Evolutionary conservation across 2,888 invertebrate species (phyloP), one percentile per base, ranked within the genome.

Genomic region (Blera fallax): DNA sequence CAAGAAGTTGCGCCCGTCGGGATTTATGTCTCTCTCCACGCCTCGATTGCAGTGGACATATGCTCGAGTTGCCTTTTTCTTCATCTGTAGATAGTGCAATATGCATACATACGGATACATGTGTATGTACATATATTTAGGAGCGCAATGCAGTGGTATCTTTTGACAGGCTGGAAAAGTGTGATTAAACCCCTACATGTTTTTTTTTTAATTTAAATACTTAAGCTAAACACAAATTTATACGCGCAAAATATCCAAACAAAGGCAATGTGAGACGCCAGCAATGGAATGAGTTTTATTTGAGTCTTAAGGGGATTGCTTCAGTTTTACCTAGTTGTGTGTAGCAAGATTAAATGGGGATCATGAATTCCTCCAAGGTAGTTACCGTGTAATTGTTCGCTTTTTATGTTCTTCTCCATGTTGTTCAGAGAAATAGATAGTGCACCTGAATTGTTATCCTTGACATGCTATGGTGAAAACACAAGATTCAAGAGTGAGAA

Each of bases 261-360:
- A 50, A 52, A 65, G 29, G 16, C 29, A 48, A 11, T 11, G 4
- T 40, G 50, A 58, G 34, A 64, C 43, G 58, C 43, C 43, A 54
- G 45, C 65, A 62, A 67, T 65, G 69, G 58, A 54, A 67, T 79
- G 60, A 69, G 62, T 62, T 73, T 78, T 60, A 77, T 72, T 58
- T 54, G 10, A 54, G 67, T 83, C 83, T 69, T 69, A 8, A 18
- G 78, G 73, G 73, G 32, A 70, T 84, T 50, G 45, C 34, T 69
- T 64, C 56, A 16, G 11, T 74, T 84, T 69, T 74, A 79, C 79
- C 60, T 78, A 73, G 78, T 69, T 74, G 54, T 69, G 29, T 74
- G 50, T 50, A 69, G 50, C 67, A 74, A 74, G 73, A 79, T 84
- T 84, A 79, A 84, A 69, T 74, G 74, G 84, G 83, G 84, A 84